Conservation (phyloP, 2,888 invertebrate species). For the Cactoblastis cactorum region DNA sequence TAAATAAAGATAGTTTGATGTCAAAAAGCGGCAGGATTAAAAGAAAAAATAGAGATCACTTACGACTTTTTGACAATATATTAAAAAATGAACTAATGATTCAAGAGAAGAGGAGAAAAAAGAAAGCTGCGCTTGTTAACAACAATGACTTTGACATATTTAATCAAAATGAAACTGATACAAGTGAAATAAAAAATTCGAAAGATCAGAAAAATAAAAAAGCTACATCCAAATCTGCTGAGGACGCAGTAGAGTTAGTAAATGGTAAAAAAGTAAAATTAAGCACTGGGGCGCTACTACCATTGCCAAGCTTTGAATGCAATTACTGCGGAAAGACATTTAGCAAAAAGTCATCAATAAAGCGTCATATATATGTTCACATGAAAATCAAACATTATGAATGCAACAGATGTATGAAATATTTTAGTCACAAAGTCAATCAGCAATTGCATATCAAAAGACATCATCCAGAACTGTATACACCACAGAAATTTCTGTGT, state of each 20-base stretch:
- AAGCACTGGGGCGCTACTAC: constrained; percentile 39
- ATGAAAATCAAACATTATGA: constrained; percentile 81
- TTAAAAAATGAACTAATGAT: constrained; percentile 60
- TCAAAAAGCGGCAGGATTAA: constrained; percentile 41
- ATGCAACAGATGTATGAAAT: constrained; percentile 81
- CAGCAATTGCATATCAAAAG: constrained; percentile 82
- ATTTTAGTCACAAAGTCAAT: constrained; percentile 82
- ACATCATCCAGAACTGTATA: constrained; percentile 62
- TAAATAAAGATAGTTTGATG: constrained; percentile 22
- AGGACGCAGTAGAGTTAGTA: constrained; percentile 9
- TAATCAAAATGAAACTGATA: constrained; percentile 42
- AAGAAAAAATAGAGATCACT: constrained; percentile 38
- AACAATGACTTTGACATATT: constrained; percentile 67
- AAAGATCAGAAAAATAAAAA: constrained; percentile 22
- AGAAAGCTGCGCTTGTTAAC: constrained; percentile 39
- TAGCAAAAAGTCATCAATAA: constrained; percentile 81
- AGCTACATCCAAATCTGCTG: constrained; percentile 15
- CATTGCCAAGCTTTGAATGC: constrained; percentile 61
- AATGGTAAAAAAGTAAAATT: constrained; percentile 32
- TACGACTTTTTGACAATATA: constrained; percentile 51
- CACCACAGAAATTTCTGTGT: constrained; percentile 79
- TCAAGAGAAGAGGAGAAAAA: constrained; percentile 31
- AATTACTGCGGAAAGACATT: constrained; percentile 82
- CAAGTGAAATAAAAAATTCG: constrained; percentile 12
- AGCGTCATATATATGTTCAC: constrained; percentile 83